Evolutionary conservation across 1,140 invertebrate genomes (phyloP).

Genomic region (Stenopsyche tienmushanensis): DNA sequence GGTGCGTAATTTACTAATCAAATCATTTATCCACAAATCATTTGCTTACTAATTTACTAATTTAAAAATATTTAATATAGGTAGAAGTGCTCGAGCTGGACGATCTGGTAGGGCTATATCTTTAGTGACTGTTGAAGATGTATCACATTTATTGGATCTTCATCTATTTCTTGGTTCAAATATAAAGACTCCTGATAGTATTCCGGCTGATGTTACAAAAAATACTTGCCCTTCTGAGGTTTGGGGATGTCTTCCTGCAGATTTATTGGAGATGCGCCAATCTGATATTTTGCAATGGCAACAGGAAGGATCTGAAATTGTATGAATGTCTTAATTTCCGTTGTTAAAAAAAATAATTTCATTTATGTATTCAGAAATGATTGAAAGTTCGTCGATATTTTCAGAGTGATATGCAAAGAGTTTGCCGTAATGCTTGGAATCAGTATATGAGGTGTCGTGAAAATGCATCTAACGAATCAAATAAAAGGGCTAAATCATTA

Average conservation of each 20-base stretch:
- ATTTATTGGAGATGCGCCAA: constrained; percentile 79
- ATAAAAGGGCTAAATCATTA: constrained; percentile 71
- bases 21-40: too few relatives aligned
- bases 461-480: constrained; percentile 83
- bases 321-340: constrained; percentile 56
- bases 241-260: constrained; percentile 79
- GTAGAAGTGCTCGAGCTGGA: constrained; percentile 95
- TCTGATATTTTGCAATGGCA: constrained; percentile 78
- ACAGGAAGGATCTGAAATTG: constrained; percentile 71
- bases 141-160: constrained; percentile 89
- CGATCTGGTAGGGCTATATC: constrained; percentile 87
- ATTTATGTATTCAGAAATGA: too few relatives aligned
- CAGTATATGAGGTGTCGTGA: constrained; percentile 87
- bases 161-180: constrained; percentile 86
- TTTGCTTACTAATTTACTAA: too few relatives aligned
- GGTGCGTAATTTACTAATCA: constrained; percentile 73
- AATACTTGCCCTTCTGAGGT: constrained; percentile 54
- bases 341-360: too few relatives aligned
- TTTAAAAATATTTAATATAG: constrained; percentile 56
- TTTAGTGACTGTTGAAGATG: constrained; percentile 85
- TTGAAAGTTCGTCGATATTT: constrained; percentile 17
- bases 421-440: constrained; percentile 85
- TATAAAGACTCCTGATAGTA: constrained; percentile 59
- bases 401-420: constrained; percentile 72
- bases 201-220: constrained; percentile 49